Evolutionary conservation across 2,113 vertebrate species (phyloP).

Genomic region (Notarius lentiginosus): DNA sequence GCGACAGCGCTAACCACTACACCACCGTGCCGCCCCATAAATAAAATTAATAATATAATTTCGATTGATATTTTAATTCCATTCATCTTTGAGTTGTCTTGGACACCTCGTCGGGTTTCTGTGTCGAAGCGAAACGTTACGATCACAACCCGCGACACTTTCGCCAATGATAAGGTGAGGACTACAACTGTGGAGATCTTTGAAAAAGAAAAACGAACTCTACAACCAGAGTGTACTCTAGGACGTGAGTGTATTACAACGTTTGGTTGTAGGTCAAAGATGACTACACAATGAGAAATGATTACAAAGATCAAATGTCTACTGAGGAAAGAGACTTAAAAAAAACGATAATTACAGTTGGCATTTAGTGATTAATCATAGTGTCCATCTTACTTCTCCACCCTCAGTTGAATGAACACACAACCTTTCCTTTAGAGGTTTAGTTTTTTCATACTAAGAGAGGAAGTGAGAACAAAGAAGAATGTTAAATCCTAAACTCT

Average conservation of each 20-base stretch:
- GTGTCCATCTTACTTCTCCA: neutral
- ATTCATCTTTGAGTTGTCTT: neutral
- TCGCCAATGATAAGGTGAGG: neutral
- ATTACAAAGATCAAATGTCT: neutral
- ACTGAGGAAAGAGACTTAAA: neutral
- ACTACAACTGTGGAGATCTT: neutral
- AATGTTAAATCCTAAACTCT: neutral
- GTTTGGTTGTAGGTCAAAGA: neutral
- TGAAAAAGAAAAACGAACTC: neutral
- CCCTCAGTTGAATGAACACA: neutral
- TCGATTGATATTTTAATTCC: neutral
- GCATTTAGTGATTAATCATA: neutral
- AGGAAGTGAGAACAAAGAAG: constrained; percentile 37
- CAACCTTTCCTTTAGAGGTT: neutral
- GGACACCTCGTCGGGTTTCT: neutral
- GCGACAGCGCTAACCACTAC: too few relatives aligned
- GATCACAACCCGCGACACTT: neutral
- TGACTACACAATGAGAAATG: neutral
- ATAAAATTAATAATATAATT: too few relatives aligned
- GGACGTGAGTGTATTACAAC: neutral
- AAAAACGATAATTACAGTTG: neutral
- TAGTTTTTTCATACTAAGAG: constrained; percentile 11
- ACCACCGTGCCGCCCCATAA: too few relatives aligned
- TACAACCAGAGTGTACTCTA: neutral
- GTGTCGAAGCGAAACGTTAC: neutral